phyloP scores from a whole-genome alignment of 2,888 invertebrate genomes.

The Archips xylosteana region DNA sequence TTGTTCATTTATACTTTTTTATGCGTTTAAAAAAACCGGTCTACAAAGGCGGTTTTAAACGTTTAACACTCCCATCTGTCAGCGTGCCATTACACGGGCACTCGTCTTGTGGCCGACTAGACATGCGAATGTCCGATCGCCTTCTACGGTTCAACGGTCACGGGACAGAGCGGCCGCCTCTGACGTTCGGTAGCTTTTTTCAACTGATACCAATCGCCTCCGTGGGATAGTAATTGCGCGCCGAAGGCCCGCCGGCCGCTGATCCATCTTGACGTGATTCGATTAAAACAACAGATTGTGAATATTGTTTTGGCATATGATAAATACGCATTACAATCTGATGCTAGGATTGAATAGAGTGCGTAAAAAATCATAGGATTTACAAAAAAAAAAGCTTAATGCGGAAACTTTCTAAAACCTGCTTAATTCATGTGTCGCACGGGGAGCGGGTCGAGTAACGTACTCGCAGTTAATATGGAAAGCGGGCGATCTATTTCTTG shows the following conservation, averaged over 20 bases:
- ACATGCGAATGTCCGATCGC: conserved; percentile 48
- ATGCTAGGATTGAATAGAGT: neutral
- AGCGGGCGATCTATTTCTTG: conserved; percentile 59
- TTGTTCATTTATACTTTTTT: neutral
- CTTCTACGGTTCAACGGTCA: conserved; percentile 70
- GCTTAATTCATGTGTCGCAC: conserved; percentile 67
- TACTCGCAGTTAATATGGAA: conserved; percentile 70
- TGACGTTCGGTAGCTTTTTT: conserved; percentile 62
- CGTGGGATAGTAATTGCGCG: conserved; percentile 65
- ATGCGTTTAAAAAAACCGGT: conserved; percentile 7
- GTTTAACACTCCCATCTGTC: conserved; percentile 39
- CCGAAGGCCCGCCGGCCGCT: conserved; percentile 12
- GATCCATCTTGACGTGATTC: conserved; percentile 55
- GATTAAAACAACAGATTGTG: conserved; percentile 78
- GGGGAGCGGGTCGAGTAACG: conserved; percentile 53
- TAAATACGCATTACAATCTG: conserved; percentile 61
- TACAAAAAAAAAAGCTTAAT: conserved; percentile 40
- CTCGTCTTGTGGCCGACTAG: conserved; percentile 56
- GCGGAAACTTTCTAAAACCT: conserved; percentile 55
- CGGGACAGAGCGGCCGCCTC: conserved; percentile 56
- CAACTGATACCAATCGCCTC: conserved; percentile 55
- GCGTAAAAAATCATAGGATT: neutral
- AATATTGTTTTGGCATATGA: conserved; percentile 69
- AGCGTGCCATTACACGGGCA: conserved; percentile 45
- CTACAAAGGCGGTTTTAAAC: conserved; percentile 20